phyloP scores from a whole-genome alignment of 2,113 vertebrate species.

The Pteronura brasiliensis region DNA sequence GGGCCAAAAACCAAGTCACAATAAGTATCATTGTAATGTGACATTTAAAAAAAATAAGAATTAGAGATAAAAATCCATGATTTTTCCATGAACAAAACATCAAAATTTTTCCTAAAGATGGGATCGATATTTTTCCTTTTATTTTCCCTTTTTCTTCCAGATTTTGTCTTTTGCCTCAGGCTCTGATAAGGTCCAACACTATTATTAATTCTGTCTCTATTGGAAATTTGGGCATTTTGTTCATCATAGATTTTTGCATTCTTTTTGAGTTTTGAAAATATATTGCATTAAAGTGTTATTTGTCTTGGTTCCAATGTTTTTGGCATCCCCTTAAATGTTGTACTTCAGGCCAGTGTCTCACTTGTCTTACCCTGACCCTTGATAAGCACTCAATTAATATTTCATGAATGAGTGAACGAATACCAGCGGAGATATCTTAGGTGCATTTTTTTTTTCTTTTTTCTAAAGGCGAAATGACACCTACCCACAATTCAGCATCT shows the following conservation, averaged over 20 bases:
- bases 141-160: background rate
- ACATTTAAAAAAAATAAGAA: background rate
- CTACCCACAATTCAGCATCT: background rate
- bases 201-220: background rate
- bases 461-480: background rate
- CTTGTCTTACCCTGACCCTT: background rate
- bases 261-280: background rate
- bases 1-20: background rate
- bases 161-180: background rate
- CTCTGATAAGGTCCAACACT: background rate
- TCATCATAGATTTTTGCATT: background rate
- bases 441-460: background rate
- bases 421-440: background rate
- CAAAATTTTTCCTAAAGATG: background rate
- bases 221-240: background rate
- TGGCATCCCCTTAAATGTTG: background rate
- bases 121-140: background rate
- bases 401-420: background rate
- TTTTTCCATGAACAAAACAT: background rate
- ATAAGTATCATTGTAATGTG: background rate
- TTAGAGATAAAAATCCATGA: background rate
- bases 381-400: background rate
- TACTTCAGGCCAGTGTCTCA: background rate
- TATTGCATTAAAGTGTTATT: background rate
- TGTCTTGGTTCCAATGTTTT: background rate